Evolutionary conservation across 2,888 invertebrate genomes (phyloP).

Genomic region (Aethes cnicana): DNA sequence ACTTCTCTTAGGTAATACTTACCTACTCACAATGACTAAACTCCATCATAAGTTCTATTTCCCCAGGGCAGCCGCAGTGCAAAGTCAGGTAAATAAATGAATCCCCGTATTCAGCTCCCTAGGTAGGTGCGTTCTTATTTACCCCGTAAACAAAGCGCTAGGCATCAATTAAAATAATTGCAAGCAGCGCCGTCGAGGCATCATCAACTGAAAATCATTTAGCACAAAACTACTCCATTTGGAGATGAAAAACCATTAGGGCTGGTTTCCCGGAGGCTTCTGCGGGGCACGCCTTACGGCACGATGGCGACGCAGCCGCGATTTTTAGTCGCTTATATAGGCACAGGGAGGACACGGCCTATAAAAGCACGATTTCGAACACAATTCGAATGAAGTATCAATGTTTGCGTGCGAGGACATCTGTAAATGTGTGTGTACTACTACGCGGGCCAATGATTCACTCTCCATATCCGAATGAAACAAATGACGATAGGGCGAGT

Average conservation of each 20-base stretch:
- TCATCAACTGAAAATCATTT: constrained; percentile 25
- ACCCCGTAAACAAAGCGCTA: constrained; percentile 14
- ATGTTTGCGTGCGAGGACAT: too few relatives aligned
- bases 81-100: background rate
- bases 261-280: constrained; percentile 20
- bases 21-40: too few relatives aligned
- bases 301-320: background rate
- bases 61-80: background rate
- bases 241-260: constrained; percentile 26
- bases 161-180: constrained; percentile 28
- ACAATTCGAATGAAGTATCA: too few relatives aligned
- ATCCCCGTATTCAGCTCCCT: too few relatives aligned
- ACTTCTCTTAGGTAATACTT: too few relatives aligned
- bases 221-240: constrained; percentile 21
- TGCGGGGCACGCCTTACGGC: too few relatives aligned
- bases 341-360: background rate
- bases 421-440: too few relatives aligned
- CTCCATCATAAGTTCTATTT: too few relatives aligned
- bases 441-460: too few relatives aligned
- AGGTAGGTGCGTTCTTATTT: background rate
- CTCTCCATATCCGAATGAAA: too few relatives aligned
- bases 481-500: too few relatives aligned
- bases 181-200: constrained; percentile 2
- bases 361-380: too few relatives aligned
- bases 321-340: background rate